Evolutionary conservation across 2,113 vertebrate genomes (phyloP).

Genomic region (Rhombomys opimus): DNA sequence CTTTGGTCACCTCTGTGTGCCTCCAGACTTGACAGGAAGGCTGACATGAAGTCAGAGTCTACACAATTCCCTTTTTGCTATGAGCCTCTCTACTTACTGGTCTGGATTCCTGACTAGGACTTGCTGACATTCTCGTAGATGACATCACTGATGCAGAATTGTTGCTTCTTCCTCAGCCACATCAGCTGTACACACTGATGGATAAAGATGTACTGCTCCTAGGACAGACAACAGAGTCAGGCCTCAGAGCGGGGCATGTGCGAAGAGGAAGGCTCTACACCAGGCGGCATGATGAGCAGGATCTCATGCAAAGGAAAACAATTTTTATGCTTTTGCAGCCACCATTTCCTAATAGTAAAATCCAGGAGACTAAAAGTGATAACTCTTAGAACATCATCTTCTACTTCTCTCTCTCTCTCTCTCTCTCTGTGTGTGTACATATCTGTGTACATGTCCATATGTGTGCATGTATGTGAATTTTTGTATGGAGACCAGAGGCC

Average conservation of each 20-base stretch:
- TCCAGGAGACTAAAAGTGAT: background rate
- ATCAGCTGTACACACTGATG: slow-evolving; percentile 97
- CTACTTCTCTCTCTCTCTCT: background rate
- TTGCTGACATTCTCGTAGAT: slow-evolving; percentile 98
- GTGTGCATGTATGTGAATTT: background rate
- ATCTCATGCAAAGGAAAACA: background rate
- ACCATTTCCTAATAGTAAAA: background rate
- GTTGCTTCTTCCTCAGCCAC: slow-evolving; percentile 97
- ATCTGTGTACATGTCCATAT: background rate
- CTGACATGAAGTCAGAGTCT: background rate
- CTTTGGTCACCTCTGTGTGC: accelerated
- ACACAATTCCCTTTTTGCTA: background rate
- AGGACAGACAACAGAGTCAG: background rate
- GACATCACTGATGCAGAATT: slow-evolving; percentile 94
- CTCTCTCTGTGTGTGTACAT: background rate
- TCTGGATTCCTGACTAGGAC: slow-evolving; percentile 88
- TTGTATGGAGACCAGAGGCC: background rate
- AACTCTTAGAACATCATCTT: background rate
- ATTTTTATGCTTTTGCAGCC: background rate
- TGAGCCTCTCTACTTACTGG: slow-evolving; percentile 76
- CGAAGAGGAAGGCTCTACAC: background rate
- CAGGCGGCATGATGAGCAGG: background rate
- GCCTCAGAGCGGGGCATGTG: background rate
- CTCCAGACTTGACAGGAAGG: background rate
- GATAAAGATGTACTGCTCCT: slow-evolving; percentile 99